Percentiles rank a stretch among this genome's conserved stretches.
phyloP scores from a whole-genome alignment of 2,888 invertebrate species.

The Drosophila neotestacea region DNA sequence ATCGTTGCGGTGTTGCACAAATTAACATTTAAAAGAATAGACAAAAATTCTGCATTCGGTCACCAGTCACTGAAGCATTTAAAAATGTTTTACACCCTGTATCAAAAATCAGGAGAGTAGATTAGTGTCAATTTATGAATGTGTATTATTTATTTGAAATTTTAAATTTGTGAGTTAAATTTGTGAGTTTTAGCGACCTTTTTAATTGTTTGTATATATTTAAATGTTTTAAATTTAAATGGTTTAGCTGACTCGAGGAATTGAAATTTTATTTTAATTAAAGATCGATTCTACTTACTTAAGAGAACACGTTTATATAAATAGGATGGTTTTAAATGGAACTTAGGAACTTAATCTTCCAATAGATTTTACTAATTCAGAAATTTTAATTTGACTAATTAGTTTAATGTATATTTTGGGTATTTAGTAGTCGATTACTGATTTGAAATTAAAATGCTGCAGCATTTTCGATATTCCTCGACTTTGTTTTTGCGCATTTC shows the following conservation, averaged over 20 bases:
- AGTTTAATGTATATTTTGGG: not conserved
- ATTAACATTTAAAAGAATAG: slow-evolving; percentile 69
- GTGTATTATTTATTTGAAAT: not conserved
- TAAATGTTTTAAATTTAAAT: too few species aligned
- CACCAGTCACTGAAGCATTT: slow-evolving; percentile 42
- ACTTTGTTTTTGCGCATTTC: slow-evolving; percentile 77
- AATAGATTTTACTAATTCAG: not conserved
- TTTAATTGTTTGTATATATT: too few species aligned
- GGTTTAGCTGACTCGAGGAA: too few species aligned
- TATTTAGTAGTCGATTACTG: slow-evolving; percentile 14
- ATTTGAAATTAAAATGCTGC: slow-evolving; percentile 22
- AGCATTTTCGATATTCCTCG: slow-evolving; percentile 59
- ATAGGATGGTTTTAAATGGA: too few species aligned
- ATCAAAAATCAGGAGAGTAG: not conserved
- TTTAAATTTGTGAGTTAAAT: too few species aligned
- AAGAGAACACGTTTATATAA: too few species aligned
- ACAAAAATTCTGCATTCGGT: slow-evolving; percentile 62
- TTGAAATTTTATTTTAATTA: too few species aligned
- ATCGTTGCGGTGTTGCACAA: slow-evolving; percentile 68
- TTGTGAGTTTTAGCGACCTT: too few species aligned
- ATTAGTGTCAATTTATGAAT: not conserved
- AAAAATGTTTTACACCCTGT: slow-evolving; percentile 44
- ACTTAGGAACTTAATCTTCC: too few species aligned
- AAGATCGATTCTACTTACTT: too few species aligned
- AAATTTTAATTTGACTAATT: not conserved